Conservation (phyloP, 92 coral and sea anemone genomes). For the Desmophyllum pertusum region DNA sequence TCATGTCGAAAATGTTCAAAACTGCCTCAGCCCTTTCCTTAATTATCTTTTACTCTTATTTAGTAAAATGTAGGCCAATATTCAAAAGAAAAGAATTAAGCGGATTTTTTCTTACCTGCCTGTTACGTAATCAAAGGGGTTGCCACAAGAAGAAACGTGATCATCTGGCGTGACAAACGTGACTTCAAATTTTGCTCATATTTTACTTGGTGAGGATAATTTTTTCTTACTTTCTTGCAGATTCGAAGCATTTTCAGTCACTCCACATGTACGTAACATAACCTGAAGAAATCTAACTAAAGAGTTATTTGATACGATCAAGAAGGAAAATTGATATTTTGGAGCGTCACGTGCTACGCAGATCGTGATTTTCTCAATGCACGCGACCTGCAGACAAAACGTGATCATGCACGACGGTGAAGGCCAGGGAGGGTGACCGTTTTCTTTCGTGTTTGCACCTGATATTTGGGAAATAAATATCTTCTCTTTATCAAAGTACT, state of each 20-base stretch:
- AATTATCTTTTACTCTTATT: too few species aligned
- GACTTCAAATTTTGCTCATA: background rate
- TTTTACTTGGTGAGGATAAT: too few species aligned
- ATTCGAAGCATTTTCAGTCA: background rate
- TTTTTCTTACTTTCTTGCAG: too few species aligned
- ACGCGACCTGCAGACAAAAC: background rate
- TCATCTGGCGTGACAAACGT: conserved; percentile 22
- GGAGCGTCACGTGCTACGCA: background rate
- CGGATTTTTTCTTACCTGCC: too few species aligned
- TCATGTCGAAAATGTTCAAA: background rate
- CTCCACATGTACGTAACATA: background rate
- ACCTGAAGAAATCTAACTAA: background rate
- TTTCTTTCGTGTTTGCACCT: too few species aligned
- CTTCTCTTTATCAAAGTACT: too few species aligned
- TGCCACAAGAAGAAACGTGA: conserved; percentile 34
- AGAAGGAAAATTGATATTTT: too few species aligned
- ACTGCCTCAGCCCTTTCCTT: background rate
- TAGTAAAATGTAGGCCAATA: too few species aligned
- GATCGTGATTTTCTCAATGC: background rate
- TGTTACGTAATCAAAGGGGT: conserved; percentile 19
- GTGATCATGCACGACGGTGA: background rate
- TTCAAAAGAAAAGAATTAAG: too few species aligned
- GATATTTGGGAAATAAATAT: too few species aligned
- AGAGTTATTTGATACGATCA: background rate
- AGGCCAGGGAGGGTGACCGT: background rate